These are phyloP conservation scores for Herpailurus yagouaroundi DNA, from an alignment of 2,113 vertebrate species.

Conservation along the genomic window DNA sequence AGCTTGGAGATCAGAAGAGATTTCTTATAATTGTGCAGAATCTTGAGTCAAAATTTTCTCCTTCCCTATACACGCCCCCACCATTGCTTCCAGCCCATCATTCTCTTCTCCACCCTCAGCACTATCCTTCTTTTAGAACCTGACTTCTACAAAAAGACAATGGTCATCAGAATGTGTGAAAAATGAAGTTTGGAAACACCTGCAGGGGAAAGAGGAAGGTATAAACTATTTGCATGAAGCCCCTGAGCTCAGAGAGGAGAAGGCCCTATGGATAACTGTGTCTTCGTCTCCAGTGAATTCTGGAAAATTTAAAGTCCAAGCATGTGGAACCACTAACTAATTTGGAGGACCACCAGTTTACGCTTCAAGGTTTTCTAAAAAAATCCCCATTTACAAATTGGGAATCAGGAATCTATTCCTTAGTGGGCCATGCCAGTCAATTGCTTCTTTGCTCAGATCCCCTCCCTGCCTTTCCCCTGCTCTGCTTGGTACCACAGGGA, in stretches of 20 bases:
- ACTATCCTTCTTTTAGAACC: background rate
- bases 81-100: background rate
- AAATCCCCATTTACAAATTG: background rate
- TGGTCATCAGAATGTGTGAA: background rate
- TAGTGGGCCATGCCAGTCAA: background rate
- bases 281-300: conserved; percentile 12
- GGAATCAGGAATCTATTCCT: background rate
- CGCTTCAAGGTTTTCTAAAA: conserved; percentile 29
- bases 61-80: rapidly evolving
- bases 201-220: background rate
- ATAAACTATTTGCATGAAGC: background rate
- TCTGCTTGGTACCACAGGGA: background rate
- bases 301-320: background rate
- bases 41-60: background rate
- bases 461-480: background rate
- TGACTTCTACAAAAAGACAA: background rate
- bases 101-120: background rate
- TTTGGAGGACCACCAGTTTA: background rate
- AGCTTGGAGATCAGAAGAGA: background rate
- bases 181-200: background rate
- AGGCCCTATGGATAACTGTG: background rate
- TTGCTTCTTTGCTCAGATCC: background rate
- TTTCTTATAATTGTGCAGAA: conserved; percentile 12
- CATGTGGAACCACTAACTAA: background rate
- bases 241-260: background rate